These are phyloP conservation scores for Crax fasciolata DNA, from an alignment of 2,797 vertebrate species.

Conservation along the genomic window DNA sequence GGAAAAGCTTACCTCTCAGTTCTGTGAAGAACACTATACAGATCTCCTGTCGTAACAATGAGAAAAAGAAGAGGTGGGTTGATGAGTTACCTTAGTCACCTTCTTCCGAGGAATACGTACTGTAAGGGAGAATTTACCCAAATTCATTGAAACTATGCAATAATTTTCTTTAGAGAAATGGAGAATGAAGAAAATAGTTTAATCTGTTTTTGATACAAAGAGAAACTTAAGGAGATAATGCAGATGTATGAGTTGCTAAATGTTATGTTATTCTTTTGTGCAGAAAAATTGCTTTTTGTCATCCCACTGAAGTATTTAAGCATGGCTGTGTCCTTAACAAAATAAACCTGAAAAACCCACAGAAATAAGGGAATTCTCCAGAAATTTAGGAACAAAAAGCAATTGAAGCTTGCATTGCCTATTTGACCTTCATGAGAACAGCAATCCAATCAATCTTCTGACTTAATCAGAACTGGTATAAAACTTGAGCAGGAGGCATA, in stretches of 20 bases:
- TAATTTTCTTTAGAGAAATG: neutral
- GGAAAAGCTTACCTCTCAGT: neutral
- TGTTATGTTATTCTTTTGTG: neutral
- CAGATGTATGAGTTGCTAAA: neutral
- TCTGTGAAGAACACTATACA: neutral
- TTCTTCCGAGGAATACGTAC: neutral
- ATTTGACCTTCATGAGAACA: slow-evolving; percentile 45
- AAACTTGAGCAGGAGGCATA: slow-evolving; percentile 39
- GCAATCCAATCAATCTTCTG: slow-evolving; percentile 30
- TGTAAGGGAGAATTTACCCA: neutral
- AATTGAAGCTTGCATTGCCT: neutral
- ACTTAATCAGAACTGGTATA: slow-evolving; percentile 32
- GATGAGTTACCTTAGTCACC: neutral
- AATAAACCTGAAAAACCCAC: neutral
- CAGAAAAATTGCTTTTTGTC: neutral
- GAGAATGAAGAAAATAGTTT: neutral
- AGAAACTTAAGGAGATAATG: neutral
- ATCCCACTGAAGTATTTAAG: neutral
- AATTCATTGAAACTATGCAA: slow-evolving; percentile 16
- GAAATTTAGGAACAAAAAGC: slow-evolving; percentile 11
- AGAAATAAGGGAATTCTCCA: neutral
- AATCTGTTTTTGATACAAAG: neutral
- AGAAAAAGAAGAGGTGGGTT: neutral
- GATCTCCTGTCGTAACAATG: neutral
- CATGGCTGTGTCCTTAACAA: neutral